Conservation (phyloP, 2,797 vertebrate species). For the Echeneis naucrates region DNA sequence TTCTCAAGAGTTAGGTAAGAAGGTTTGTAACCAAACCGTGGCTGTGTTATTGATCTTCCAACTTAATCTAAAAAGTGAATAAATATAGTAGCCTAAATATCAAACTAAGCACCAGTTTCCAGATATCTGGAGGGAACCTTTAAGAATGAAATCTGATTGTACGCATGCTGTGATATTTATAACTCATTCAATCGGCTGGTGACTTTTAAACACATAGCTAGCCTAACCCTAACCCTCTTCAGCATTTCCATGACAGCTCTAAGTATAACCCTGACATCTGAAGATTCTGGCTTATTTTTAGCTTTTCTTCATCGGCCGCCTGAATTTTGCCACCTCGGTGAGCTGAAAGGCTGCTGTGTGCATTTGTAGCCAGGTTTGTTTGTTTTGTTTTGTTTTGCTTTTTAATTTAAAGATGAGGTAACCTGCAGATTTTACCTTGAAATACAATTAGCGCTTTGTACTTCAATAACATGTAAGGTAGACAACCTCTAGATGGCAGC, state of each 20-base stretch:
- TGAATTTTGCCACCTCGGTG: conserved; percentile 15
- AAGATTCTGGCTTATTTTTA: conserved; percentile 50
- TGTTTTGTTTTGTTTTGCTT: neutral
- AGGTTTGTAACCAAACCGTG: neutral
- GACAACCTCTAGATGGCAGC: conserved; percentile 64
- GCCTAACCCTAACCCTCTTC: no score
- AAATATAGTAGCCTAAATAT: neutral
- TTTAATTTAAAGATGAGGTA: neutral
- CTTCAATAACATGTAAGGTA: neutral
- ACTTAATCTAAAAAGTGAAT: neutral
- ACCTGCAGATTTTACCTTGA: conserved; percentile 7
- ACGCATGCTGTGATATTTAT: neutral
- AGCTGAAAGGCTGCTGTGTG: conserved; percentile 1
- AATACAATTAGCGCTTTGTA: neutral
- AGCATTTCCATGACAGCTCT: conserved; percentile 39
- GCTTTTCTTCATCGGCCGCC: conserved; percentile 22
- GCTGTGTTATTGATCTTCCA: neutral
- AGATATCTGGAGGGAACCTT: neutral
- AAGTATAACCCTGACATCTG: conserved; percentile 41
- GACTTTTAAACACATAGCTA: conserved; percentile 16
- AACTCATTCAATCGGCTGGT: conserved; percentile 14
- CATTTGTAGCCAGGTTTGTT: neutral
- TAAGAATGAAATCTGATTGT: neutral
- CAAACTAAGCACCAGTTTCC: neutral
- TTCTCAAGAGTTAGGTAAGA: neutral